Percentiles rank a stretch among this genome's conserved stretches.
phyloP scores from a whole-genome alignment of 1,140 invertebrate species.

The Drosophila albomicans region DNA sequence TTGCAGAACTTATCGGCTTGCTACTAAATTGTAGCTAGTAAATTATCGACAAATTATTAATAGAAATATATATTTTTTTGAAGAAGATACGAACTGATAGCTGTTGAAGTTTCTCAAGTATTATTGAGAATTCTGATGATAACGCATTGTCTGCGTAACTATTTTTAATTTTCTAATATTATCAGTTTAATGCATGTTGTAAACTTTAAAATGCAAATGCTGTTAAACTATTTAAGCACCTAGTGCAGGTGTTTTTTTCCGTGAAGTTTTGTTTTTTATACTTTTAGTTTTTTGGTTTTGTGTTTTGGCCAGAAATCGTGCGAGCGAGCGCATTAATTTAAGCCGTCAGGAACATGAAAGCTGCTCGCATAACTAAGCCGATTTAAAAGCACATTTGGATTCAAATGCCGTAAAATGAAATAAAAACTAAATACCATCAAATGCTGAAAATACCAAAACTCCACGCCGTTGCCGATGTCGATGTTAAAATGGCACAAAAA shows the following conservation, averaged over 20 bases:
- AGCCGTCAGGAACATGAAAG: conserved; percentile 69
- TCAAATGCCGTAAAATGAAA: conserved; percentile 78
- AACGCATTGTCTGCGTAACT: too few species aligned
- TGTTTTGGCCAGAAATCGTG: conserved; percentile 44
- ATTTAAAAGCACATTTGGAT: conserved; percentile 82
- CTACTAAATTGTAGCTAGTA: too few species aligned
- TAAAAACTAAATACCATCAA: conserved; percentile 58
- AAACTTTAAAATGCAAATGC: neutral
- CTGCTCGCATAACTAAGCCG: conserved; percentile 78
- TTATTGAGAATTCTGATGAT: too few species aligned
- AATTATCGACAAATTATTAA: too few species aligned
- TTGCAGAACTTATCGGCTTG: too few species aligned
- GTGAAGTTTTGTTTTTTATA: neutral
- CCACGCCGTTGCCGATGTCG: conserved; percentile 14
- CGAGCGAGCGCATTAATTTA: conserved; percentile 73
- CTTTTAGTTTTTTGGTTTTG: conserved; percentile 15
- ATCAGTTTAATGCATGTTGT: neutral
- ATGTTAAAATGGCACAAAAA: conserved; percentile 70
- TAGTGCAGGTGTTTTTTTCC: conserved; percentile 23
- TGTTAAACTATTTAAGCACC: conserved; percentile 61
- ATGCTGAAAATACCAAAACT: neutral
- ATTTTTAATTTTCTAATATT: too few species aligned
- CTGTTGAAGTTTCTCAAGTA: too few species aligned
- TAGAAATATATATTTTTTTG: too few species aligned
- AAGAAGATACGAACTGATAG: too few species aligned